Base-by-base conservation (phyloP, 1,140 invertebrate species). In the Drosophila gunungcola region DNA sequence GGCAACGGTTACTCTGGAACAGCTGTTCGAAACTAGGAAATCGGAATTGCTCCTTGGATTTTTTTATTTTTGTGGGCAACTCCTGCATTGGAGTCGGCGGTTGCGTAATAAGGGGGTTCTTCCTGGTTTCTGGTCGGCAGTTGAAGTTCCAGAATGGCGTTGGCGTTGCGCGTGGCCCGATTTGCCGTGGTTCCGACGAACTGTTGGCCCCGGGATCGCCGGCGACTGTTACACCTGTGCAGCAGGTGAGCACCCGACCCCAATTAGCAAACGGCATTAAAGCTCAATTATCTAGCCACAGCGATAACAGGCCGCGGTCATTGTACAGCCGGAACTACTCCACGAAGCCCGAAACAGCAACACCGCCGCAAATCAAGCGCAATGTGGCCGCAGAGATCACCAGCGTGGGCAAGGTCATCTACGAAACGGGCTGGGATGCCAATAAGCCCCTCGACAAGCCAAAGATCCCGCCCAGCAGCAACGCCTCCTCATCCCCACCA, bases 371-470 rank as follows among this genome's bases (percentile, higher is more conserved):
- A 42, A 79, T 88, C 11, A 88, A 89, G 64, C 62, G 83, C 1
- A 88, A 88, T 88, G 83, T 89, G 2, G 84, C 83, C 13, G 68
- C 84, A 13, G 83, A 88, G 34, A 88, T 88, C 42, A 88, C 83
- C 21, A 88, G 83, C 27, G 83, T 89, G 11, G 84, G 82, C 5
- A 86, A 86, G 29, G 79, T 67, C 7, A 68, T 86, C 25, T 86
- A 88, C 29, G 79, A 86, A 7, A 68, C 82, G 34, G 65, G 70
- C 9, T 86, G 82, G 82, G 82, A 86, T 65, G 79, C 62, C 7
- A 76, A 76, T 6, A 70, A 64, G 9, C 13, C 64, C 12, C 34
- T 38, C 4, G 36, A 45, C 0, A 6, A 21, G 25, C 10, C 62
- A 55, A 42, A 61, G 12, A 13, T 5, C 34, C 4, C 11, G 11